Conservation (phyloP, 23 tunicate genomes). For the Halocynthia roretzi region DNA sequence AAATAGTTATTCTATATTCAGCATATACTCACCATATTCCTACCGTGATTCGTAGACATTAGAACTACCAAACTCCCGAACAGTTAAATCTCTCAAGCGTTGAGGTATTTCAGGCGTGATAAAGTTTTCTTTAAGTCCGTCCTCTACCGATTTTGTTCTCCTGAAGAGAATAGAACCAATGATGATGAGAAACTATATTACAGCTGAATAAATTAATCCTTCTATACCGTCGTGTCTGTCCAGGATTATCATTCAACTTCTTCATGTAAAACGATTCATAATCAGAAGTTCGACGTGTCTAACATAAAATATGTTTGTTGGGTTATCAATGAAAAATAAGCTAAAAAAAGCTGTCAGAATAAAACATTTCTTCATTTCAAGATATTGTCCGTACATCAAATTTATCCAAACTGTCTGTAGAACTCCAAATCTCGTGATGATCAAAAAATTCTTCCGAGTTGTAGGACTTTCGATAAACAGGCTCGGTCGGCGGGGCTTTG, state of each 20-base stretch:
- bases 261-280: too few relatives aligned
- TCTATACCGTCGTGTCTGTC: not conserved
- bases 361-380: too few relatives aligned
- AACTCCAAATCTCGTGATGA: conserved; percentile 27
- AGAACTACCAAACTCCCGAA: conserved; percentile 22
- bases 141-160: conserved; percentile 77
- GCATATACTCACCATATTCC: too few relatives aligned
- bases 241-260: too few relatives aligned
- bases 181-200: not conserved
- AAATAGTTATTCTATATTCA: too few relatives aligned
- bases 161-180: conserved; percentile 18
- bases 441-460: conserved; percentile 33
- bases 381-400: too few relatives aligned
- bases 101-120: conserved; percentile 56
- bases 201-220: not conserved
- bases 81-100: conserved; percentile 36
- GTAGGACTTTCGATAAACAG: conserved; percentile 49
- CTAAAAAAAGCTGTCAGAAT: too few relatives aligned
- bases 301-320: too few relatives aligned
- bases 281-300: too few relatives aligned
- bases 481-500: conserved; percentile 59
- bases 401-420: conserved; percentile 19
- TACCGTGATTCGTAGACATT: not conserved
- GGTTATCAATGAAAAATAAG: too few relatives aligned
- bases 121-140: conserved; percentile 72